Base-by-base conservation (phyloP, 1,140 invertebrate species). In the Idris sp. region DNA sequence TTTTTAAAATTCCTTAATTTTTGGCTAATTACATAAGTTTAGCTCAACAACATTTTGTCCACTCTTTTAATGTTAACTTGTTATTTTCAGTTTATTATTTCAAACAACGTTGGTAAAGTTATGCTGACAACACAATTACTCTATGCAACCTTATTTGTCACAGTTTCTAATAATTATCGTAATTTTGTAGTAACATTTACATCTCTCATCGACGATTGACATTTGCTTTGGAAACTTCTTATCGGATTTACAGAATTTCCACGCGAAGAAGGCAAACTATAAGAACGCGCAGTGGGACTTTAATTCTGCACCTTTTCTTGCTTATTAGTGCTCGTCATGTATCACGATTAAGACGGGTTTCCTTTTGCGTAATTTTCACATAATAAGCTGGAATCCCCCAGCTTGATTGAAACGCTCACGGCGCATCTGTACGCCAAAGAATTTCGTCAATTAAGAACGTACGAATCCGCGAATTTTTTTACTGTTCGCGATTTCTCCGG, bases 321-420 rank as follows among this genome's bases (percentile, higher is more conserved):
- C 59, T 73, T 73, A 73, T 73, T 71, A 71, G 67, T 38, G 54
- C 53, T 51, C 44, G 36, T 43, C 18, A 49, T 71, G 35, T 71
- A 62, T 62, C 49, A 31, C 56, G 67, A 71, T 61, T 59, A 59
- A 58, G 59, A 65, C 69, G 53, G 40, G 69, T 73, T 73, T 73
- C 69, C 69, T 73, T 73, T 73, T 65, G 53, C 59, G 69, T 73
- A 65, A 73, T 73, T 73, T 73, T 73, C 69, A 73, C 69, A 73
- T 73, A 73, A 73, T 73, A 73, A 73, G 59, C 16, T 53, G 51
- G 68, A 64, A 64, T 62, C 58, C 11, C 38, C 33, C 2, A 31
- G 49, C 30, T 56, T 64, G 58, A 73, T 73, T 73, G 68, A 73
- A 73, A 64, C 68, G 58, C 68, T 28, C 4, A 40, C 68, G 15